phyloP scores from a whole-genome alignment of 2,797 vertebrate species.

The Spinibarbus caldwelli region DNA sequence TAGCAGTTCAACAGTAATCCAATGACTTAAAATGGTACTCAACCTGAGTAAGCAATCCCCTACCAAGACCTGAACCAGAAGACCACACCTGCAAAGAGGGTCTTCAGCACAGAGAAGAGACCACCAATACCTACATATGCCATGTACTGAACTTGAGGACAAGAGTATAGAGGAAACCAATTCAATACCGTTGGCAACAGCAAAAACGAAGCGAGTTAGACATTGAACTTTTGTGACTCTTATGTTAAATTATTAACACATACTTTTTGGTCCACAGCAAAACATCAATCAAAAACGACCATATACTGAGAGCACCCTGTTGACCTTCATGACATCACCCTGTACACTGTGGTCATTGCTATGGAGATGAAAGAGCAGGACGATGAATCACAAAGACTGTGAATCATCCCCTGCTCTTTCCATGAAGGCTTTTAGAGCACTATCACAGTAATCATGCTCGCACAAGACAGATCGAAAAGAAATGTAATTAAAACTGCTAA shows the following conservation, averaged over 20 bases:
- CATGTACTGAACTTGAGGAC: constrained; percentile 81
- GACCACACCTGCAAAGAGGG: constrained; percentile 83
- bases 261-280: background rate
- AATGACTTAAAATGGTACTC: background rate
- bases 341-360: constrained; percentile 1
- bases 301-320: constrained; percentile 1
- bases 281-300: background rate
- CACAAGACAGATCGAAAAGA: constrained; percentile 2
- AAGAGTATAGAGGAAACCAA: background rate
- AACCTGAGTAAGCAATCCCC: constrained; percentile 83
- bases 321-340: constrained; percentile 39
- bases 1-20: background rate
- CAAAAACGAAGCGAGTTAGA: background rate
- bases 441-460: constrained; percentile 12
- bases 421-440: constrained; percentile 7
- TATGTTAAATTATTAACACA: constrained; percentile 8
- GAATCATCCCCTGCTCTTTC: constrained; percentile 46
- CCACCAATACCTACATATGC: constrained; percentile 80
- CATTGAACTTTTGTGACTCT: background rate
- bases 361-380: constrained; percentile 42
- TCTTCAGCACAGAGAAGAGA: constrained; percentile 77
- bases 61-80: constrained; percentile 85
- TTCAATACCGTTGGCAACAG: background rate
- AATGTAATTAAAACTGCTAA: constrained; percentile 13
- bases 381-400: constrained; percentile 51